Conservation (phyloP, 2,888 invertebrate species). For the Meta bourneti region DNA sequence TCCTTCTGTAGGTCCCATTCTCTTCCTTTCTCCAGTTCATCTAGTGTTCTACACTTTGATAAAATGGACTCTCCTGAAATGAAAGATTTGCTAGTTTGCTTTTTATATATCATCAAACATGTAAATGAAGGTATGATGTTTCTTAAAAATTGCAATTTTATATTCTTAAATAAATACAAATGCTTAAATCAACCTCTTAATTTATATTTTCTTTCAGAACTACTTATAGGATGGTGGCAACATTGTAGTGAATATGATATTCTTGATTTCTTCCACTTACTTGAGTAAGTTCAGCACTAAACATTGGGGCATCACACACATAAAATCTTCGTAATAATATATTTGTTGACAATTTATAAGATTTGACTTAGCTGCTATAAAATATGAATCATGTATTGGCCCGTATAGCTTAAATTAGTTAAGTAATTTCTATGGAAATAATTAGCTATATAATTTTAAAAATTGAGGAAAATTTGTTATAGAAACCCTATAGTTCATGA, state of each 20-base stretch:
- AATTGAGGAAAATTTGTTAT: too few relatives aligned
- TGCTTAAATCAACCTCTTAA: neutral
- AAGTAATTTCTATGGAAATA: neutral
- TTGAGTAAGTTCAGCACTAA: slow-evolving; percentile 85
- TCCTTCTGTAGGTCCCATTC: slow-evolving; percentile 77
- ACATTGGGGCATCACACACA: neutral
- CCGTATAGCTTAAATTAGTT: neutral
- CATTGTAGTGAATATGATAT: slow-evolving; percentile 90
- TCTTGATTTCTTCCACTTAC: slow-evolving; percentile 90
- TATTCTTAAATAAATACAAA: neutral
- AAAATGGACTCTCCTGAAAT: slow-evolving; percentile 89
- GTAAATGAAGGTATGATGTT: slow-evolving; percentile 85
- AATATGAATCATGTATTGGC: neutral
- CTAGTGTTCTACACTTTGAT: slow-evolving; percentile 84
- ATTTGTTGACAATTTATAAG: too few relatives aligned
- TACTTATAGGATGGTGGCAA: slow-evolving; percentile 94
- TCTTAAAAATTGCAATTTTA: neutral
- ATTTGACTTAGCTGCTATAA: too few relatives aligned
- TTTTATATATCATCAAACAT: slow-evolving; percentile 94
- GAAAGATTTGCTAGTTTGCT: slow-evolving; percentile 92
- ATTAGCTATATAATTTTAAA: too few relatives aligned
- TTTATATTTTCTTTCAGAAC: slow-evolving; percentile 82
- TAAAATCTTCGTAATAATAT: too few relatives aligned
- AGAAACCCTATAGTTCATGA: too few relatives aligned
- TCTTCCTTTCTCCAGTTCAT: slow-evolving; percentile 78